Base-by-base conservation (phyloP, 2,797 vertebrate genomes). In the Kryptopterus vitreolus region DNA sequence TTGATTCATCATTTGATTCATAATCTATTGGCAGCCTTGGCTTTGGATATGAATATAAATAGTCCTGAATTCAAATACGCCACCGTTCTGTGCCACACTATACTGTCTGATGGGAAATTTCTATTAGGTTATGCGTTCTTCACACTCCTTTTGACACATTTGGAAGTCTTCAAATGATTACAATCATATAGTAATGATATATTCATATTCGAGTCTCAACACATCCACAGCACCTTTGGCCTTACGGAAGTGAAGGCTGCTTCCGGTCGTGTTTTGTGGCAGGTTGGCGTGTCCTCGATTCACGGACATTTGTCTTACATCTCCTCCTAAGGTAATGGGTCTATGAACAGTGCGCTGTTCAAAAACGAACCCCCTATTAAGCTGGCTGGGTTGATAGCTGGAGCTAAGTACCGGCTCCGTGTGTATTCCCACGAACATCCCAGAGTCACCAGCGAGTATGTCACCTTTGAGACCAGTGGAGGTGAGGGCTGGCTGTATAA, bases 401-500 rank as follows among this genome's bases (percentile, higher is more conserved):
- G 96, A 78, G 95, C 95, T 93, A 95, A 90, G 90, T 99, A 99
- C 94, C 94, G 94, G 69, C 93, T 99, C 92, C 95, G 97, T 90
- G 95, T 99, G 91, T 98, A 96, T 93, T 96, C 97, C 92, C 93
- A 93, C 88, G 95, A 96, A 89, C 92, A 95, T 91, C 92, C 94
- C 91, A 92, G 90, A 92, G 83, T 98, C 93, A 96, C 93, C 92
- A 98, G 96, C 94, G 87, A 93, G 80, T 83, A 88, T 88, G 87
- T 95, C 94, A 95, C 92, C 93, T 98, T 98, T 95, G 94, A 98
- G 91, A 99, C 96, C 91, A 96, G 95, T 91, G 87, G 96, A 99
- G 98, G 98, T 99, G 97, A 98, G 98, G 92, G 79, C 50, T 81
- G 74, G 79, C 13, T 29, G 57, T 75, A 20, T 46, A 59, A 59